Conservation (phyloP, 1,140 invertebrate species). For the Ostrea denselamellosa region DNA sequence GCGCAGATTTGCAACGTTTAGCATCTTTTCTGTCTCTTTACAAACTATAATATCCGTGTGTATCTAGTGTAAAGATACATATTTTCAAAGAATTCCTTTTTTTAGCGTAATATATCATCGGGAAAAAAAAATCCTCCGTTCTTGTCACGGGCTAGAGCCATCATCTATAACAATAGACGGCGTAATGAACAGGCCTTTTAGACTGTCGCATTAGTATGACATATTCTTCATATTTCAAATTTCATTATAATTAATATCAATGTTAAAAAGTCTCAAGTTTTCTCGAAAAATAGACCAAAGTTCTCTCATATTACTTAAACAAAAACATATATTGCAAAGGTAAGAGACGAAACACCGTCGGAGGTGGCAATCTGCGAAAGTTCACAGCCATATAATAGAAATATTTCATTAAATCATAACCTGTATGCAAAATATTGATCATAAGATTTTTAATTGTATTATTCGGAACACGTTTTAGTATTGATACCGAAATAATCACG, state of each 20-base stretch:
- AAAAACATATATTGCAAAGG: background rate
- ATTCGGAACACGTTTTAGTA: background rate
- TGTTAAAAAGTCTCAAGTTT: background rate
- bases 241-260: slow-evolving; percentile 12
- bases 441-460: slow-evolving; percentile 39
- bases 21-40: no score
- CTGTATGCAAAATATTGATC: slow-evolving; percentile 15
- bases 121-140: background rate
- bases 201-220: background rate
- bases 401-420: slow-evolving; percentile 13
- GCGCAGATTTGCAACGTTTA: no score
- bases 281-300: background rate
- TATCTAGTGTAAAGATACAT: no score
- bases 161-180: background rate
- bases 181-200: slow-evolving; percentile 9
- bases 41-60: no score
- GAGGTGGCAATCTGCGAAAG: slow-evolving; percentile 25
- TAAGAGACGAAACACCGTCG: background rate
- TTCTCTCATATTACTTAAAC: background rate
- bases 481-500: background rate
- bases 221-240: slow-evolving; percentile 23
- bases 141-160: background rate
- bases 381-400: slow-evolving; percentile 5
- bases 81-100: no score
- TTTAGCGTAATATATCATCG: no score